A percentile compares a stretch with the other conserved stretches of the same genome.
Evolutionary conservation across 2,797 vertebrate species (phyloP).

Genomic region (Hippopotamyrus pictus): DNA sequence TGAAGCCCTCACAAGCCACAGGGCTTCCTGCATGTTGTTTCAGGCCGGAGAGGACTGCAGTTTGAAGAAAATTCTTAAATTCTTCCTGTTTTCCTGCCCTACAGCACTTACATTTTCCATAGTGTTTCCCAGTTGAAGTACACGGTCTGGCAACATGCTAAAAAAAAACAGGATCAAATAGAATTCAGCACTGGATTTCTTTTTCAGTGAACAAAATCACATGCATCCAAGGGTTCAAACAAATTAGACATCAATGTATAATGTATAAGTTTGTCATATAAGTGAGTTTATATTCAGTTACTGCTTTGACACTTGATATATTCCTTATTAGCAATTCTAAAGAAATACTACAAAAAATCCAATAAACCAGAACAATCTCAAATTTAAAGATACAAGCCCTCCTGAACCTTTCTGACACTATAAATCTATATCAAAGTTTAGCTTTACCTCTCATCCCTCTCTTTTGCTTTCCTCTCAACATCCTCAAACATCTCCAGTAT

Average conservation of each 20-base stretch:
- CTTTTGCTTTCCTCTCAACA: constrained; percentile 76
- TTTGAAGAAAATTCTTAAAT: background rate
- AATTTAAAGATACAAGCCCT: background rate
- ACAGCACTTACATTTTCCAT: constrained; percentile 72
- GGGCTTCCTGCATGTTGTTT: background rate
- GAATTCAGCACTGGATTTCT: constrained; percentile 23
- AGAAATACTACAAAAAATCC: background rate
- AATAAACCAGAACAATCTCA: background rate
- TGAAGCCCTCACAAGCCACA: background rate
- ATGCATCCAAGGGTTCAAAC: background rate
- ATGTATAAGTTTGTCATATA: background rate
- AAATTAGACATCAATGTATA: background rate
- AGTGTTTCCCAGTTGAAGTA: constrained; percentile 62
- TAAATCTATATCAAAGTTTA: background rate
- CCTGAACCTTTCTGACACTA: background rate
- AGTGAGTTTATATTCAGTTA: background rate
- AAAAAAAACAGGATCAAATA: constrained; percentile 36
- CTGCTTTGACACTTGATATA: background rate
- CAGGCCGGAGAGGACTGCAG: background rate
- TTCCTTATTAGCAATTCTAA: background rate
- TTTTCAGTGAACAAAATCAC: background rate
- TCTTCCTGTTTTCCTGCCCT: background rate
- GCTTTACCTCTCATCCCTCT: constrained; percentile 74
- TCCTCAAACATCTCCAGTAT: constrained; percentile 79
- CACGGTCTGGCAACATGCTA: constrained; percentile 67